Evolutionary conservation across 2,797 vertebrate species (phyloP).

Genomic region (Gambelia wislizenii): DNA sequence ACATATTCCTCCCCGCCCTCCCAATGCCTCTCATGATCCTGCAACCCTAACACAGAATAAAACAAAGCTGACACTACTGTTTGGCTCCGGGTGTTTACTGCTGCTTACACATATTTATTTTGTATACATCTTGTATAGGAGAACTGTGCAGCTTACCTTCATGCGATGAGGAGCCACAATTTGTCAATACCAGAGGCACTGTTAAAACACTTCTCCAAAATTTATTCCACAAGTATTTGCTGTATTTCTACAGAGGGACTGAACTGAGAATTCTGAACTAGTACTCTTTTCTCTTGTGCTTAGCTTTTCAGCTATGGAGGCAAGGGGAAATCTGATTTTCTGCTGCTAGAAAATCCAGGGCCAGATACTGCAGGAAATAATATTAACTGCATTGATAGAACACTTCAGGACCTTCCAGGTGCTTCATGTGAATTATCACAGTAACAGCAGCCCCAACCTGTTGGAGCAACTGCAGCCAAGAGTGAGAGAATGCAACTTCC

Average conservation of each 20-base stretch:
- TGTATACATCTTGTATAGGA: background rate
- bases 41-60: background rate
- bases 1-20: background rate
- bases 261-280: background rate
- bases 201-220: conserved; percentile 5
- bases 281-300: background rate
- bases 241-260: conserved; percentile 15
- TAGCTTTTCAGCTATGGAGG: background rate
- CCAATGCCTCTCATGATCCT: background rate
- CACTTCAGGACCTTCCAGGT: background rate
- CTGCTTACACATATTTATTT: background rate
- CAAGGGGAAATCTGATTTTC: no score
- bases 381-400: background rate
- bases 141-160: background rate
- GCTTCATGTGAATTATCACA: background rate
- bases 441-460: background rate
- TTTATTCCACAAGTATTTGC: background rate
- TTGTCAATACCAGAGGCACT: background rate
- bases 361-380: background rate
- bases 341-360: background rate
- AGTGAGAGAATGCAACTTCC: background rate
- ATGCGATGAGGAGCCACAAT: background rate
- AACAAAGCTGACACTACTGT: background rate
- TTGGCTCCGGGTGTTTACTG: background rate
- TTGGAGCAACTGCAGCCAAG: no score